Evolutionary conservation across 2,888 invertebrate species (phyloP), one percentile per base, ranked within the genome.

Genomic region (Rapana venosa): DNA sequence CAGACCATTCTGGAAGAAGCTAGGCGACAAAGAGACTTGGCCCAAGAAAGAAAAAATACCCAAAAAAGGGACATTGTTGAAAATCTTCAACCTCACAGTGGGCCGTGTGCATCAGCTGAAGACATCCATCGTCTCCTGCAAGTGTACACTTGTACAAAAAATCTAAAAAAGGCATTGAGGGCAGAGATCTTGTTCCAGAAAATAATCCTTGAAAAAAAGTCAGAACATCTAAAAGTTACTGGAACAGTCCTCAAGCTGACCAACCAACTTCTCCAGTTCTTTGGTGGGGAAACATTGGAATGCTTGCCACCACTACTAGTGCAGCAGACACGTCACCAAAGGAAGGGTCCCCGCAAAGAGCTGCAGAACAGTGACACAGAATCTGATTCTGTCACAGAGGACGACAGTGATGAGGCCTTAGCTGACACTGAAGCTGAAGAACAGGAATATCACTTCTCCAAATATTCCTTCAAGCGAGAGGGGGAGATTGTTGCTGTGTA

Each of bases 111-210:
- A 5, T 11, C 74, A n/a, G 17, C n/a, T 26, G n/a, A 15, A 6
- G 79, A 87, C 20, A 15, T 56, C 15, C n/a, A 30, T 70, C 87
- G 17, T 47, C 58, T 87, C 13, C 77, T 77, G 8, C 13, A 15
- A 26, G 20, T 22, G 17, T 77, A 30, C 35, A 30, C 36, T 26
- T 77, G 47, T 8, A 30, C 56, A 5, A 13, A 13, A 22, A 30
- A 11, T 11, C 56, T 74, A 30, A 77, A n/a, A 30, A 56, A 35
- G n/a, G 87, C 87, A 1, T 22, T 87, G 20, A 66, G 70, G n/a
- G 87, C 87, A 35, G 87, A 87, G 36, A 20, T 87, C 15, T 22
- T 87, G 6, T 87, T 66, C 22, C 87, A 87, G 20, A 87, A 87
- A 30, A 5, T 87, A 1, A n/a, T 87, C 8, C 36, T 87, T 4